Evolutionary conservation across 2,797 vertebrate species (phyloP).

Genomic region (Nannoperca australis): DNA sequence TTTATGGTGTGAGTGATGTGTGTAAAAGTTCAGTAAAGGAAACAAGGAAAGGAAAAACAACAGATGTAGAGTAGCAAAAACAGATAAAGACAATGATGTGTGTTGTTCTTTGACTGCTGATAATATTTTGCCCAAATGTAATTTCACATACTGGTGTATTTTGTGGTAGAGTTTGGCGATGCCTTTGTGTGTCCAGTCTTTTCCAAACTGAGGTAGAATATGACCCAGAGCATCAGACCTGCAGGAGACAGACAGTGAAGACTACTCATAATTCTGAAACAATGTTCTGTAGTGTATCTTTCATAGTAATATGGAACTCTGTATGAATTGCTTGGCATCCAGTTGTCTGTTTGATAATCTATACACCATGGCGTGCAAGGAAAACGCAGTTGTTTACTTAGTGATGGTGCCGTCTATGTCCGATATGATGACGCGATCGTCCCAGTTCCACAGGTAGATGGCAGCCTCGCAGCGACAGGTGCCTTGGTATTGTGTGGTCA

Average conservation of each 20-base stretch:
- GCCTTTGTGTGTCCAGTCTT: slow-evolving; percentile 97
- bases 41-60: not conserved
- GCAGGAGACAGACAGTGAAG: slow-evolving; percentile 36
- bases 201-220: slow-evolving; percentile 95
- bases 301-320: not conserved
- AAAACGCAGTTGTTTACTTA: slow-evolving; percentile 83
- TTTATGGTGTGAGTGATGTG: not conserved
- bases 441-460: slow-evolving; percentile 97
- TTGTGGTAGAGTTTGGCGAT: slow-evolving; percentile 95
- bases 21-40: not conserved
- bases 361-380: not conserved
- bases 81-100: not conserved
- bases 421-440: slow-evolving; percentile 93
- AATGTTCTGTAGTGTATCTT: not conserved
- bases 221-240: slow-evolving; percentile 97
- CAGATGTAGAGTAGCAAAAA: not conserved
- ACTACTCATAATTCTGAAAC: not conserved
- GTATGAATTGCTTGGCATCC: not conserved
- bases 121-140: not conserved
- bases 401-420: slow-evolving; percentile 99
- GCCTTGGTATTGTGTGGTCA: slow-evolving; percentile 97
- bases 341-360: not conserved
- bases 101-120: not conserved
- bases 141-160: slow-evolving; percentile 91
- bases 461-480: slow-evolving; percentile 95